Evolutionary conservation across 2,888 invertebrate genomes (phyloP).

Genomic region (Ormyrus pomaceus): DNA sequence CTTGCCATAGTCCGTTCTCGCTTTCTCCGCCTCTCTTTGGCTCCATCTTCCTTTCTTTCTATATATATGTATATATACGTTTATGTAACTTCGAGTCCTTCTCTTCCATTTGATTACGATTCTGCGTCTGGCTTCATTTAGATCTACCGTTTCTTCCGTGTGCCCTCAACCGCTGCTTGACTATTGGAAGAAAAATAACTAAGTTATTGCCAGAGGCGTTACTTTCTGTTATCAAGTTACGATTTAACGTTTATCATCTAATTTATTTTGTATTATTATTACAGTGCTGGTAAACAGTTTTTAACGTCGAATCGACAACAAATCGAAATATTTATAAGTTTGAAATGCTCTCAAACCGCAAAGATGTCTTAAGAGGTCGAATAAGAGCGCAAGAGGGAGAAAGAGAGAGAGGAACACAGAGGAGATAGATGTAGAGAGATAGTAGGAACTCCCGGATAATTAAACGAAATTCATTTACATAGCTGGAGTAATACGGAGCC

Average conservation of each 20-base stretch:
- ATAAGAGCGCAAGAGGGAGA: constrained; percentile 21
- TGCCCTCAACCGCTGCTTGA: not conserved
- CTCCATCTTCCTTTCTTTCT: not conserved
- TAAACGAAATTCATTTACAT: constrained; percentile 76
- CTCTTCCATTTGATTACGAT: not conserved
- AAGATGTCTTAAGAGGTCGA: not conserved
- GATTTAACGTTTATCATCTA: too few species aligned
- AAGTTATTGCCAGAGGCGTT: not conserved
- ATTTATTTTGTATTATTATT: too few species aligned
- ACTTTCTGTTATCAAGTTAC: not conserved
- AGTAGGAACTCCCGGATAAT: constrained; percentile 67
- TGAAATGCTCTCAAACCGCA: constrained; percentile 7
- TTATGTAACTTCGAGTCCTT: not conserved
- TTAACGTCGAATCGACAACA: too few species aligned
- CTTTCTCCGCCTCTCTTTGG: not conserved
- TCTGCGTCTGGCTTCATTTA: not conserved
- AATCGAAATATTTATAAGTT: not conserved
- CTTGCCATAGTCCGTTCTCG: constrained; percentile 3
- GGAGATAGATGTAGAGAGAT: constrained; percentile 41
- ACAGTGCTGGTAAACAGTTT: too few species aligned
- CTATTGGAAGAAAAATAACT: not conserved
- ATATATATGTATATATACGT: not conserved
- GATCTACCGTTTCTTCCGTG: not conserved
- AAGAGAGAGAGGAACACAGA: constrained; percentile 47
- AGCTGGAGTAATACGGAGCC: constrained; percentile 72